Percentiles rank a stretch among this genome's conserved stretches.
Evolutionary conservation across 2,888 invertebrate species (phyloP).

Genomic region (Brachylomia viminalis): DNA sequence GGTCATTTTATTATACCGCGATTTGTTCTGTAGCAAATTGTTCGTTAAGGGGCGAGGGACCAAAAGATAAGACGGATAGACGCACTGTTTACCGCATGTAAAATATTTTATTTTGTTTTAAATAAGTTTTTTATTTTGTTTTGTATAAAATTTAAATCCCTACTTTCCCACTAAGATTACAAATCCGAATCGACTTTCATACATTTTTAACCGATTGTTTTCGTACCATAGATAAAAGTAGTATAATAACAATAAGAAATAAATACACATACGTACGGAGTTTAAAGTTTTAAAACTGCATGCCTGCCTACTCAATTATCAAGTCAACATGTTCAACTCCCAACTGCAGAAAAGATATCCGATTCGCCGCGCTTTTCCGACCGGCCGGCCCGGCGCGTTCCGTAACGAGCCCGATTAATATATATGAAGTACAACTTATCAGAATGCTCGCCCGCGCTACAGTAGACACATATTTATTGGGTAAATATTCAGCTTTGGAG

Average conservation of each 20-base stretch:
- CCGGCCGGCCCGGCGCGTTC: background rate
- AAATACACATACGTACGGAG: background rate
- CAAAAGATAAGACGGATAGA: background rate
- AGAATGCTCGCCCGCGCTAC: constrained; percentile 44
- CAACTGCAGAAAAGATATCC: constrained; percentile 23
- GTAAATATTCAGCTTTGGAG: constrained; percentile 60
- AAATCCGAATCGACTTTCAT: background rate
- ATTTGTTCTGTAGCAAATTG: no score
- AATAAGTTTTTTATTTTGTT: no score
- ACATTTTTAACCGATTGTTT: background rate
- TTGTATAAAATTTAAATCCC: no score
- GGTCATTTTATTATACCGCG: background rate
- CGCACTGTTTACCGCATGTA: background rate
- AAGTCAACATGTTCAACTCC: background rate
- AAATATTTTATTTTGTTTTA: background rate
- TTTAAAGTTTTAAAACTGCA: background rate
- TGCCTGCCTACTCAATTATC: background rate
- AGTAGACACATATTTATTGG: constrained; percentile 53
- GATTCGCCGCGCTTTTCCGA: constrained; percentile 36
- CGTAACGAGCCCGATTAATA: constrained; percentile 38
- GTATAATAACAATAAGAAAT: background rate
- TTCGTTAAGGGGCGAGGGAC: background rate
- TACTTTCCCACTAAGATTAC: background rate
- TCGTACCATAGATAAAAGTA: background rate
- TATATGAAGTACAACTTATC: constrained; percentile 45